A percentile compares a stretch with the other conserved stretches of the same genome.
Conservation (phyloP, 2,888 invertebrate genomes). For the Scaptomyza flava region DNA sequence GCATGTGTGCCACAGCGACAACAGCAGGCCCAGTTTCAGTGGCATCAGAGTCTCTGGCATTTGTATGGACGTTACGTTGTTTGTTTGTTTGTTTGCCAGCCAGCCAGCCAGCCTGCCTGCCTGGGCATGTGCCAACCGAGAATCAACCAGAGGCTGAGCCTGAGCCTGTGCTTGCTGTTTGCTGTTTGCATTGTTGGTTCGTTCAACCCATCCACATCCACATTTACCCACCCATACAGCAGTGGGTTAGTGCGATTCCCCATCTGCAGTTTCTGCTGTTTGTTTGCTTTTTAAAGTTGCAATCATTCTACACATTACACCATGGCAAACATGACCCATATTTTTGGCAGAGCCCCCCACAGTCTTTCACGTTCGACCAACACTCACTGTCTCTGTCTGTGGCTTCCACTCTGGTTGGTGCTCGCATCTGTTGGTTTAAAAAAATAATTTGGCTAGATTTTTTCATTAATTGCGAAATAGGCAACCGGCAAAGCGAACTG, state of each 20-base stretch:
- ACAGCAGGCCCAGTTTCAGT: conserved; percentile 35
- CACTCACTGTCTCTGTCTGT: conserved; percentile 1
- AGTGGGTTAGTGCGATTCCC: conserved; percentile 20
- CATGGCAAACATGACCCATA: conserved; percentile 83
- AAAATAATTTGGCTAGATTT: conserved; percentile 66
- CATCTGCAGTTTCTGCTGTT: conserved; percentile 48
- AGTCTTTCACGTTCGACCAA: conserved; percentile 15
- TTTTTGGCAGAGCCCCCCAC: conserved; percentile 42
- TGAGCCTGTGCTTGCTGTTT: conserved; percentile 54
- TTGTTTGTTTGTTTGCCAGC: conserved; percentile 46
- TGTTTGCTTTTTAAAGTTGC: conserved; percentile 80
- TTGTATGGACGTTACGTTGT: conserved; percentile 59
- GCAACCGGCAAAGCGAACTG: conserved; percentile 24
- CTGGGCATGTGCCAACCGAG: conserved; percentile 19
- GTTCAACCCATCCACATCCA: conserved; percentile 15
- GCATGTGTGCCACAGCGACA: conserved; percentile 35
- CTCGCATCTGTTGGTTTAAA: conserved; percentile 57
- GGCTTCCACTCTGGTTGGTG: conserved; percentile 14
- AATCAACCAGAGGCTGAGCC: conserved; percentile 1
- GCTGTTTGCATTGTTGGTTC: conserved; percentile 64
- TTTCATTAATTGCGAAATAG: conserved; percentile 74
- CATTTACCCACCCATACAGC: background rate
- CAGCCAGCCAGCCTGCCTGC: conserved; percentile 10
- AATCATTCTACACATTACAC: conserved; percentile 82
- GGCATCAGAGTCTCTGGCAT: conserved; percentile 37